phyloP scores from a whole-genome alignment of 1,140 invertebrate genomes.

The Cydia amplana region DNA sequence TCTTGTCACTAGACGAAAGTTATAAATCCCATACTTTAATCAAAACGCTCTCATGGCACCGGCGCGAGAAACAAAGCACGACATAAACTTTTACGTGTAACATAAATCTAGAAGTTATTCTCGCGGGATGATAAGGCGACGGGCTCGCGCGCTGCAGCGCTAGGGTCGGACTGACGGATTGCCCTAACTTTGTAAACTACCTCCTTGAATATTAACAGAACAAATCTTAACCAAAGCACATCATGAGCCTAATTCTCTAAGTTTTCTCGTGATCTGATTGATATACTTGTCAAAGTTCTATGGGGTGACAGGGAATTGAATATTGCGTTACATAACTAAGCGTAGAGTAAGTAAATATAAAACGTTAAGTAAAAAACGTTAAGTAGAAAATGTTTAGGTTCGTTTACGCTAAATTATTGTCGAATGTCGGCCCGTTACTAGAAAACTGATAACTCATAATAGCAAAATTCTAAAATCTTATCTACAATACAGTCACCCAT shows the following conservation, averaged over 20 bases:
- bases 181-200: constrained; percentile 23
- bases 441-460: neutral
- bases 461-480: neutral
- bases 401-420: no score
- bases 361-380: no score
- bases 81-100: constrained; percentile 74
- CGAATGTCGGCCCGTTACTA: no score
- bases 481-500: neutral
- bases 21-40: constrained; percentile 32
- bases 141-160: constrained; percentile 42
- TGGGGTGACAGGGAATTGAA: neutral
- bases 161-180: constrained; percentile 22
- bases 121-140: constrained; percentile 69
- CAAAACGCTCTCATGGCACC: constrained; percentile 25
- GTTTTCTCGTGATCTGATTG: neutral
- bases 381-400: no score
- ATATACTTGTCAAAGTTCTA: neutral
- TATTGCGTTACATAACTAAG: neutral
- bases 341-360: no score
- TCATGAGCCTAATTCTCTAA: neutral
- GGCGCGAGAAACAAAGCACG: constrained; percentile 59
- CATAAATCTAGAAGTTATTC: constrained; percentile 76
- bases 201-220: constrained; percentile 15
- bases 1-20: constrained; percentile 26
- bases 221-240: neutral